Base-by-base conservation (phyloP, 37 sponge, comb jelly and placozoan genomes). In the Halichondria panicea region DNA sequence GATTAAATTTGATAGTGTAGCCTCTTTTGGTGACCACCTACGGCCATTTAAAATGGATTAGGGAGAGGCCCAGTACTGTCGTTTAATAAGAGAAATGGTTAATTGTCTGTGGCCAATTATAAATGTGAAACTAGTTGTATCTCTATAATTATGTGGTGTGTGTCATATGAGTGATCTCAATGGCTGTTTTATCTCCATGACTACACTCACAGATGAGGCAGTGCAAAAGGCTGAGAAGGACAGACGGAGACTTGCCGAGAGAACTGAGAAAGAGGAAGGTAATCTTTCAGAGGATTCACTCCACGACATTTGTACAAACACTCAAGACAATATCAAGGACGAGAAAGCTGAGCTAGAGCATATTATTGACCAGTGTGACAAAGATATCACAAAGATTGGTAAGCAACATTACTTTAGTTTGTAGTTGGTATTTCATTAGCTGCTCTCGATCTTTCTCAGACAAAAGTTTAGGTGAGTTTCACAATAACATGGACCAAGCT, bases 301-400 rank as follows among this genome's bases (percentile, higher is more conserved):
- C 33, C 13, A 44, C 1, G 48, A 75, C 34, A 24, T 60, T 2
- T 22, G 43, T 19, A 45, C 41, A 8, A 35, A 15, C 1, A 57
- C 67, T 0, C 4, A 37, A 4, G 68, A 66, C 0, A 65, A 24
- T 36, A 67, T 78, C 42, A 66, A 48, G 21, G 68, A 56, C 34
- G 78, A 78, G 66, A 54, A 44, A 21, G 38, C 68, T 2, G 68
- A 81, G 30, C 67, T 81, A 32, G 55, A 63, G 56, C 64, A 54
- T 42, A 72, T 72, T 56, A 64, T 55, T 41, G 44, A 64, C 1
- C 52, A 71, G 37, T 71, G 71, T 33, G 3, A 0, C 45, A 61
- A 25, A 55, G 81, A 80, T 50, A 3, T 60, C 11, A 11, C 5
- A 4, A 46, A 21, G 22, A 80, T 70, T 45, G 72, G 71, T 80